These are phyloP conservation scores for Tenebrio molitor DNA, from an alignment of 1,140 invertebrate genomes.

Conservation along the genomic window DNA sequence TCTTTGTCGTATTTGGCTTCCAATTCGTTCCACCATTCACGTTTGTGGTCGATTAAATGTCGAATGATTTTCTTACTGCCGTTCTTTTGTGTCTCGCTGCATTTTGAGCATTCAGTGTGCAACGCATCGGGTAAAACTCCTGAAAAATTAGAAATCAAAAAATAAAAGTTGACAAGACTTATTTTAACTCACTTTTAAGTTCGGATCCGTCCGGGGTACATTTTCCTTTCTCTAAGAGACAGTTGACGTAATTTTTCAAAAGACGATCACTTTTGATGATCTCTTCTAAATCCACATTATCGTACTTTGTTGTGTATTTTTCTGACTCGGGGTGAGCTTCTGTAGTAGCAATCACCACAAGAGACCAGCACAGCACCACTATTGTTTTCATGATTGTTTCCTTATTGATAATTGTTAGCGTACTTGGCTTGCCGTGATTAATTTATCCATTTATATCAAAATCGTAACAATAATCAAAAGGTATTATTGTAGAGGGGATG, in stretches of 20 bases:
- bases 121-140: conserved; percentile 75
- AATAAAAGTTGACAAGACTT: neutral
- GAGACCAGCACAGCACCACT: conserved; percentile 14
- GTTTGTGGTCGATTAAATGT: conserved; percentile 69
- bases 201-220: conserved; percentile 78
- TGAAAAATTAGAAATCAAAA: conserved; percentile 53
- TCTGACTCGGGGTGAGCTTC: conserved; percentile 58
- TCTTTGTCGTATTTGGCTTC: conserved; percentile 73
- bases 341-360: neutral
- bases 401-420: conserved; percentile 1
- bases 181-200: conserved; percentile 73
- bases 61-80: conserved; percentile 77
- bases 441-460: conserved; percentile 31
- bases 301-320: conserved; percentile 79
- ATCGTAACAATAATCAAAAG: conserved; percentile 7
- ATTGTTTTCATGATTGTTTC: conserved; percentile 16
- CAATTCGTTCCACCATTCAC: conserved; percentile 70
- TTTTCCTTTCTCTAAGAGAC: conserved; percentile 74
- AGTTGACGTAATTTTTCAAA: conserved; percentile 75
- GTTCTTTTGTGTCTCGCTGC: conserved; percentile 74
- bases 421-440: conserved; percentile 13
- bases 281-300: conserved; percentile 79
- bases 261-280: conserved; percentile 77
- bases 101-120: conserved; percentile 75
- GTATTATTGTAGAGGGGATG: conserved; percentile 12